phyloP scores from a whole-genome alignment of 1,140 invertebrate genomes.

The Saccostrea cuccullata region DNA sequence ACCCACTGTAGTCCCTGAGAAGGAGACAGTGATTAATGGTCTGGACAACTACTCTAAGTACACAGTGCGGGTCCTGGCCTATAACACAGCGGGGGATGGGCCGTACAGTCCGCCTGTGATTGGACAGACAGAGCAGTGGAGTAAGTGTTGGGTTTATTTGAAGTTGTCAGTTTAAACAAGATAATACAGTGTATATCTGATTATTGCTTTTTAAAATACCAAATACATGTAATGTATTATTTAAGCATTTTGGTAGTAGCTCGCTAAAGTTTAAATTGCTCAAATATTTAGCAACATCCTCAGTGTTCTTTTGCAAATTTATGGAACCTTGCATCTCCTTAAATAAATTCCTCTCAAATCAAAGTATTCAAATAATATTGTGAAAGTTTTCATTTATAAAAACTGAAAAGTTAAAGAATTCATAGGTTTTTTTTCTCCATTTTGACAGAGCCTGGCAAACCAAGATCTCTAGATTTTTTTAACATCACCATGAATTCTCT shows the following conservation, averaged over 20 bases:
- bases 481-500: conserved; percentile 98
- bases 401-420: not conserved
- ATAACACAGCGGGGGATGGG: conserved; percentile 97
- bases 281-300: no score
- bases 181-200: no score
- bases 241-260: no score
- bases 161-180: not conserved
- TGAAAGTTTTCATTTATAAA: no score
- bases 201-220: no score
- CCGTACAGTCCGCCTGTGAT: conserved; percentile 84
- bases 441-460: conserved; percentile 85
- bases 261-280: no score
- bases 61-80: conserved; percentile 93
- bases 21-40: conserved; percentile 79
- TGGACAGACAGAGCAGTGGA: conserved; percentile 48
- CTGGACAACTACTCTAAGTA: conserved; percentile 97
- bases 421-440: not conserved
- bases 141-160: conserved; percentile 44
- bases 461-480: conserved; percentile 88
- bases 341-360: no score
- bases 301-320: no score
- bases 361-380: no score
- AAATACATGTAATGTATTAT: no score
- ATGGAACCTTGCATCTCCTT: no score
- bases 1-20: conserved; percentile 54